Percentiles rank a stretch among this genome's conserved stretches.
These are phyloP conservation scores for Myxocyprinus asiaticus DNA, from an alignment of 2,113 vertebrate species.

Conservation along the genomic window DNA sequence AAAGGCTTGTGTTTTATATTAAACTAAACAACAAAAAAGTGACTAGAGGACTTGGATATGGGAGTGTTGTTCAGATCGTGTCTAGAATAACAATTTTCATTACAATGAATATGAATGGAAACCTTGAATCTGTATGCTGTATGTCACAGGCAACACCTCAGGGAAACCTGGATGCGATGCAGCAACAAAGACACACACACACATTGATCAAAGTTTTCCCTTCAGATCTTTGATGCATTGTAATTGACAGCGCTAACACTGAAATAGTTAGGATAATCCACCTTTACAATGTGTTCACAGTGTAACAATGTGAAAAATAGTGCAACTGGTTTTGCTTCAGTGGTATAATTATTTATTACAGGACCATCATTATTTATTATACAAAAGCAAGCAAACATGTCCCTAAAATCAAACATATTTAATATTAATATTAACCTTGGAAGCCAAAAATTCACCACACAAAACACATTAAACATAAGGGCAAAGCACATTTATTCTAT, in stretches of 20 bases:
- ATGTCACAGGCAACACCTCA: background rate
- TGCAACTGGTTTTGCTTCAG: too few relatives aligned
- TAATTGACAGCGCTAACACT: background rate
- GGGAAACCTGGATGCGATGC: background rate
- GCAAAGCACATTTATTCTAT: too few relatives aligned
- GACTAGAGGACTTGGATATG: slow-evolving; percentile 9
- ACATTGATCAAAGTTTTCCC: background rate
- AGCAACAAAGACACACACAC: background rate
- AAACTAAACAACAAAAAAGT: background rate
- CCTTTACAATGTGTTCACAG: too few relatives aligned
- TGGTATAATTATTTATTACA: too few relatives aligned
- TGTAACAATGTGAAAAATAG: too few relatives aligned
- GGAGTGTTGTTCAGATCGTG: background rate
- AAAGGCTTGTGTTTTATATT: background rate
- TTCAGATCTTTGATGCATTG: background rate
- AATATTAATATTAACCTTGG: too few relatives aligned
- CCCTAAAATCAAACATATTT: too few relatives aligned
- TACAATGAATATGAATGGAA: slow-evolving; percentile 35
- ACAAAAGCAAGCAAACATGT: too few relatives aligned
- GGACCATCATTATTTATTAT: too few relatives aligned
- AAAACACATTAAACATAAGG: too few relatives aligned
- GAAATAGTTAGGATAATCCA: background rate
- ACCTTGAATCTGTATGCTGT: slow-evolving; percentile 8
- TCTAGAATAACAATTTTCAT: slow-evolving; percentile 16
- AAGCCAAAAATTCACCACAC: too few relatives aligned